Conservation (phyloP, 2,888 invertebrate genomes). For the Neoascia interrupta region DNA sequence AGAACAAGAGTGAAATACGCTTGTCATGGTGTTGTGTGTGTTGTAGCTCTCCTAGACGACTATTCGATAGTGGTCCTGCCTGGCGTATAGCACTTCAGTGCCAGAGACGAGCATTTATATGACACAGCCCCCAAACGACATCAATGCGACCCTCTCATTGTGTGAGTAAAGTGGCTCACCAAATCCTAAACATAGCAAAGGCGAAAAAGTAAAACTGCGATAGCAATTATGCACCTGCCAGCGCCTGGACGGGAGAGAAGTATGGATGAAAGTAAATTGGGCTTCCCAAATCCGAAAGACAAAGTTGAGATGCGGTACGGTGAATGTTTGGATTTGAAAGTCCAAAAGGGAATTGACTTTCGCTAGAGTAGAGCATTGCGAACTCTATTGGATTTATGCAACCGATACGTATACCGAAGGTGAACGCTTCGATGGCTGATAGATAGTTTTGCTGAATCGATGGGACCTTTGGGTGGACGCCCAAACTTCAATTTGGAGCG, state of each 20-base stretch:
- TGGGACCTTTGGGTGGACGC: conserved; percentile 53
- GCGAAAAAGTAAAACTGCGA: conserved; percentile 34
- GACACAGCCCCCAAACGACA: conserved; percentile 55
- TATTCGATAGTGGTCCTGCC: conserved; percentile 54
- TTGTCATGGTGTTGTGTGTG: conserved; percentile 50
- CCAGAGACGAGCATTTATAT: conserved; percentile 54
- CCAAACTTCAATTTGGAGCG: conserved; percentile 57
- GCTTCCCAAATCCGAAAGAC: conserved; percentile 45
- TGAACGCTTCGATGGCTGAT: conserved; percentile 47
- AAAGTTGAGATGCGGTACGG: conserved; percentile 32
- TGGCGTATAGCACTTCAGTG: conserved; percentile 49
- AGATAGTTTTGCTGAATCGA: conserved; percentile 19
- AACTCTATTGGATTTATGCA: conserved; percentile 60
- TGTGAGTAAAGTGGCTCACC: too few species aligned
- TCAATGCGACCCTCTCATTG: conserved; percentile 22
- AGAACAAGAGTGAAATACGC: conserved; percentile 34
- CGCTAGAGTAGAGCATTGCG: conserved; percentile 46
- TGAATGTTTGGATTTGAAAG: conserved; percentile 64
- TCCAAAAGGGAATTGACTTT: conserved; percentile 54
- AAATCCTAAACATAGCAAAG: conserved; percentile 38
- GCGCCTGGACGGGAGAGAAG: conserved; percentile 11
- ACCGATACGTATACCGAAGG: too few species aligned
- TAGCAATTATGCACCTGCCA: conserved; percentile 42
- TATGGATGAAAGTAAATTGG: conserved; percentile 63
- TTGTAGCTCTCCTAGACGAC: conserved; percentile 58